Conservation (phyloP, 2,797 vertebrate species). For the Chiloscyllium punctatum region DNA sequence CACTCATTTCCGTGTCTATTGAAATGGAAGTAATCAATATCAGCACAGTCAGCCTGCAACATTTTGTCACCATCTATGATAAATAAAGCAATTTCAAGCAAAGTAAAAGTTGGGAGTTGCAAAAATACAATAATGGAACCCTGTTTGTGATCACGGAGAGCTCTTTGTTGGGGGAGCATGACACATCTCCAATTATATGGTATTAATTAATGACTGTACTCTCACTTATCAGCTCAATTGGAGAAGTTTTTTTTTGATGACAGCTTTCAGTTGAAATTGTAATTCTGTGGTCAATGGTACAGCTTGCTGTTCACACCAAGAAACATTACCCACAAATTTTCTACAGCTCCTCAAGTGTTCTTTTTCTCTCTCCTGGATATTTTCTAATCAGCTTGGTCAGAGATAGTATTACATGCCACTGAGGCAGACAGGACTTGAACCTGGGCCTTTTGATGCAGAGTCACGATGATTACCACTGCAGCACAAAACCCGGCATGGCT, state of each 20-base stretch:
- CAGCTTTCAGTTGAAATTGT: neutral
- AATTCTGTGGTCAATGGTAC: neutral
- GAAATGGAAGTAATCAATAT: conserved; percentile 11
- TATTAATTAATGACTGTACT: neutral
- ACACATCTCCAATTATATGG: neutral
- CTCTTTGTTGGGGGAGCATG: neutral
- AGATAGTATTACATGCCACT: no score
- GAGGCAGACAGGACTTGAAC: no score
- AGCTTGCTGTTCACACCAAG: neutral
- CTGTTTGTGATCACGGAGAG: neutral
- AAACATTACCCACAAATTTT: neutral
- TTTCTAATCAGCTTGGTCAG: no score
- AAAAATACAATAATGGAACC: neutral
- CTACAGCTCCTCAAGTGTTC: neutral
- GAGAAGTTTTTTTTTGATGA: neutral
- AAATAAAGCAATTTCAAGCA: conserved; percentile 23
- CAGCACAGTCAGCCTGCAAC: neutral
- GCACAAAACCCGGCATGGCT: neutral
- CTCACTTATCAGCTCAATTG: neutral
- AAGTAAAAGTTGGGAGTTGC: neutral
- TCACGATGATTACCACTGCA: no score
- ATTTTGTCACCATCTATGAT: neutral
- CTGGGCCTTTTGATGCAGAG: no score
- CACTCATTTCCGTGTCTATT: neutral
- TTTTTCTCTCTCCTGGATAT: neutral